These are phyloP conservation scores for Trachops cirrhosus DNA, from an alignment of 2,797 vertebrate genomes.

Conservation along the genomic window DNA sequence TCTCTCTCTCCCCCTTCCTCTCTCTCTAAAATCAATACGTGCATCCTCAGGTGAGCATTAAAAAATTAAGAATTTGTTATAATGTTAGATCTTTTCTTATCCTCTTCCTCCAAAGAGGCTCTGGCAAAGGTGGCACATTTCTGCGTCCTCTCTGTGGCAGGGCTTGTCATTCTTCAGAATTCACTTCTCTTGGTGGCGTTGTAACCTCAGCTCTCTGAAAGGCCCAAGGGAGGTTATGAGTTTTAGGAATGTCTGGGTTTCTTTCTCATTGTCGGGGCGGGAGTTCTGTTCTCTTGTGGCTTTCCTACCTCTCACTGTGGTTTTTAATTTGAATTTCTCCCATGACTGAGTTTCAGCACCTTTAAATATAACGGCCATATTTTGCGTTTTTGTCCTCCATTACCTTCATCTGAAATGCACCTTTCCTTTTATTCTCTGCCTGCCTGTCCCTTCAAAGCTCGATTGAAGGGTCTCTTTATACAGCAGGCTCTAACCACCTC, in stretches of 20 bases:
- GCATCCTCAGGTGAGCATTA: neutral
- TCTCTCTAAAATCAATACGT: neutral
- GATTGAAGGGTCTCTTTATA: neutral
- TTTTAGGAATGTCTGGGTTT: neutral
- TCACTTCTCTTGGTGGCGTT: neutral
- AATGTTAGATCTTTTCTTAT: neutral
- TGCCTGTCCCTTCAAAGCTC: neutral
- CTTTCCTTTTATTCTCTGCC: neutral
- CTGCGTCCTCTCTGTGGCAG: neutral
- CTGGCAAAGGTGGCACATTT: neutral
- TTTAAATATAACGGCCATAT: neutral
- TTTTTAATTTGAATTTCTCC: slow-evolving; percentile 24
- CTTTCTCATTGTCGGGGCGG: neutral
- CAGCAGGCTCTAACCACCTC: neutral
- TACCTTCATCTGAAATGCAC: neutral
- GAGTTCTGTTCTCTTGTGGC: neutral
- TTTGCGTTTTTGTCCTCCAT: neutral
- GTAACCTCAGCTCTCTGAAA: neutral
- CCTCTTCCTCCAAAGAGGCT: neutral
- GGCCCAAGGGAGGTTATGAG: neutral
- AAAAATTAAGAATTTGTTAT: neutral
- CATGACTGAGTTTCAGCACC: neutral
- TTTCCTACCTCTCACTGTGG: neutral
- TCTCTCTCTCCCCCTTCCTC: neutral
- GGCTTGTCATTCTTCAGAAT: neutral